Conservation (phyloP, 1,140 invertebrate species). For the Trypoxylus dichotomus region DNA sequence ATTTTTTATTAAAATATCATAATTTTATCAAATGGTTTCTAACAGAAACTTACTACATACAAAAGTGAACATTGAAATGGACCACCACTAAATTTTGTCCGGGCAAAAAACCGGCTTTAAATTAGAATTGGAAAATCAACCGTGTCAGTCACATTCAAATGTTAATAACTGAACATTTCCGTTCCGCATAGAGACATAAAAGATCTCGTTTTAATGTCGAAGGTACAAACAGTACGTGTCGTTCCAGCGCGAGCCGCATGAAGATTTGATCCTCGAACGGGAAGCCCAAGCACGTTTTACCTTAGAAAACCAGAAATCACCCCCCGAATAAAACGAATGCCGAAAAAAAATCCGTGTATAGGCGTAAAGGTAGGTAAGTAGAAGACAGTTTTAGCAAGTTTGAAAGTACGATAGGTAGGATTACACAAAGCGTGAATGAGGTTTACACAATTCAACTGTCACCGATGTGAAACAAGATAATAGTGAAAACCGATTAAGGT, state of each 20-base stretch:
- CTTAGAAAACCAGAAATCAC: neutral
- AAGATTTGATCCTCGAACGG: neutral
- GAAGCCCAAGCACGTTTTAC: neutral
- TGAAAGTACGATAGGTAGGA: neutral
- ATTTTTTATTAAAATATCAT: no score
- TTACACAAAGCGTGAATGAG: neutral
- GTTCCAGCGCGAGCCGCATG: neutral
- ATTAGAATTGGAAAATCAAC: neutral
- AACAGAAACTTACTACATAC: no score
- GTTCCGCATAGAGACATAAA: neutral
- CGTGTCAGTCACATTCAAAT: neutral
- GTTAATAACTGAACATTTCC: neutral
- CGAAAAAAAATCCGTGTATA: neutral
- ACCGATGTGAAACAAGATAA: neutral
- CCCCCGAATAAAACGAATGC: neutral
- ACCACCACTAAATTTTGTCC: neutral
- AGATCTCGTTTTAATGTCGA: neutral
- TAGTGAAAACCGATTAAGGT: neutral
- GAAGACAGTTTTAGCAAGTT: neutral
- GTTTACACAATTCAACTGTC: neutral
- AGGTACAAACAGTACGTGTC: slow-evolving; percentile 2
- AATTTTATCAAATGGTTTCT: no score
- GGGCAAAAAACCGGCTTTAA: neutral
- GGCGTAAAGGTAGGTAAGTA: neutral
- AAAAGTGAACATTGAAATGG: no score